phyloP scores from a whole-genome alignment of 2,888 invertebrate species.

The Hoplodrina blanda region DNA sequence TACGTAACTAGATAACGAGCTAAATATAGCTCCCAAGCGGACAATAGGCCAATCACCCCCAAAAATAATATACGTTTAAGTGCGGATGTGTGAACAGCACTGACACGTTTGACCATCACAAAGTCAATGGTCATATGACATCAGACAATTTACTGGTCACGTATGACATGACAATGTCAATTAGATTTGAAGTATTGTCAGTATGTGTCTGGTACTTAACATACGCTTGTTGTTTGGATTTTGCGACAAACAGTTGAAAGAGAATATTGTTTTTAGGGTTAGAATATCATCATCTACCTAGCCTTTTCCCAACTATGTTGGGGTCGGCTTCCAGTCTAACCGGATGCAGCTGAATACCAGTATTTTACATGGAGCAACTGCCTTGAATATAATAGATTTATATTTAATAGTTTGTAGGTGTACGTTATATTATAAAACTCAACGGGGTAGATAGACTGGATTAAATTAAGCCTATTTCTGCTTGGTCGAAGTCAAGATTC shows the following conservation, averaged over 20 bases:
- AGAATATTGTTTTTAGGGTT: neutral
- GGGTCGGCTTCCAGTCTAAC: too few relatives aligned
- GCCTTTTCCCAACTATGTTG: too few relatives aligned
- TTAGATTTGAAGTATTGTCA: conserved; percentile 27
- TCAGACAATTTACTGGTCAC: conserved; percentile 37
- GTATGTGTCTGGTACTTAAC: conserved; percentile 10
- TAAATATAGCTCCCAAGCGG: conserved; percentile 21
- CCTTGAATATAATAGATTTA: too few relatives aligned
- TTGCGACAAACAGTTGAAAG: neutral
- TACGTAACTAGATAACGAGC: conserved; percentile 17
- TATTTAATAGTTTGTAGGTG: too few relatives aligned
- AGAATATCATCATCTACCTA: too few relatives aligned
- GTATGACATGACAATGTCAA: conserved; percentile 43
- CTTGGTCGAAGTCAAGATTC: too few relatives aligned
- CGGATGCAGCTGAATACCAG: too few relatives aligned
- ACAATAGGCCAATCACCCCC: conserved; percentile 30
- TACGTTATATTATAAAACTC: too few relatives aligned
- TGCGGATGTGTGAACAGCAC: conserved; percentile 30
- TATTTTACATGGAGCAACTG: too few relatives aligned
- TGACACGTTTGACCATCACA: conserved; percentile 47
- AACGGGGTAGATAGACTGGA: too few relatives aligned
- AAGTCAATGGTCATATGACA: conserved; percentile 52
- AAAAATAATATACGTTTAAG: neutral
- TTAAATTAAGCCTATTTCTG: too few relatives aligned
- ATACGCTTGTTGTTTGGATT: neutral